Evolutionary conservation across 1,140 invertebrate species (phyloP).

Genomic region (Onthophagus taurus): DNA sequence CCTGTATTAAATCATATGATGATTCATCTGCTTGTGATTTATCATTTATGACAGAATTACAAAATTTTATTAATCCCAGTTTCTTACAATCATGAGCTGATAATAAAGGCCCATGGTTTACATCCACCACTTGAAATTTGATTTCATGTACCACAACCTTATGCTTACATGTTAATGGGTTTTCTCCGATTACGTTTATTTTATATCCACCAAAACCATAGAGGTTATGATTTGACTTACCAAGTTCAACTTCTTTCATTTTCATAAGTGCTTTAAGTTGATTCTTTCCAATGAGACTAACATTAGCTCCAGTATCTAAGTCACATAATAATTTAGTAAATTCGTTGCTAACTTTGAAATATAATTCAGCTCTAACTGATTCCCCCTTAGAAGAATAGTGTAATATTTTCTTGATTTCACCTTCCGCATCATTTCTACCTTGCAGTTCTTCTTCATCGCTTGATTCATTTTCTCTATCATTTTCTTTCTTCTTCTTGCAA

Average conservation of each 20-base stretch:
- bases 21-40: too few species aligned
- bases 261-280: not conserved
- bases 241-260: not conserved
- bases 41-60: not conserved
- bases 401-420: too few species aligned
- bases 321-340: not conserved
- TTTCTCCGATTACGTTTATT: not conserved
- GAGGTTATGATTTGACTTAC: not conserved
- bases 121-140: not conserved
- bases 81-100: not conserved
- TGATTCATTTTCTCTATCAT: too few species aligned
- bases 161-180: not conserved
- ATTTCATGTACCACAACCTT: not conserved
- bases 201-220: not conserved
- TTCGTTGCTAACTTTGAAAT: not conserved
- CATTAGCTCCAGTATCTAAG: constrained; percentile 1
- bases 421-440: too few species aligned
- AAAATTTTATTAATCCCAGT: not conserved
- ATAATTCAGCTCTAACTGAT: not conserved
- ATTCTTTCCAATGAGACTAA: not conserved
- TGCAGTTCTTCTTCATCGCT: too few species aligned
- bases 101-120: not conserved
- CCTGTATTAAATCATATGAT: too few species aligned
- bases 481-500: too few species aligned
- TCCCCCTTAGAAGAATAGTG: too few species aligned